Conservation (phyloP, 2,888 invertebrate species). For the Protophormia terraenovae region DNA sequence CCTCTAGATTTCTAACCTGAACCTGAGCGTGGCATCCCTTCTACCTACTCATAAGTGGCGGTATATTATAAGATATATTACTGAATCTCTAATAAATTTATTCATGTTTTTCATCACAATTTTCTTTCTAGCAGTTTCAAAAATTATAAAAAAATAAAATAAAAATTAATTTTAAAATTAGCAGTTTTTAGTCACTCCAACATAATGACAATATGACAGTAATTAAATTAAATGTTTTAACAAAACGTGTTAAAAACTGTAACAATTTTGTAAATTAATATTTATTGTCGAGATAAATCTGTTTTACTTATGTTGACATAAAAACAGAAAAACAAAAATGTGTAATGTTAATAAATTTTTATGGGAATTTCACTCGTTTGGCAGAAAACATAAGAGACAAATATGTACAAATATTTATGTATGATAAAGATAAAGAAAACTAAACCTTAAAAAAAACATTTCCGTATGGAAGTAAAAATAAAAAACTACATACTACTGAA, state of each 20-base stretch:
- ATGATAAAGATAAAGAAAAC: too few relatives aligned
- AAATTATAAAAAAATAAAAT: too few relatives aligned
- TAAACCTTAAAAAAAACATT: constrained; percentile 9
- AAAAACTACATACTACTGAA: constrained; percentile 5
- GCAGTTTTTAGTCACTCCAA: neutral
- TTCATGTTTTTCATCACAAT: too few relatives aligned
- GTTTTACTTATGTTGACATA: neutral
- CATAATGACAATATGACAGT: neutral
- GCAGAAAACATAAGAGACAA: neutral
- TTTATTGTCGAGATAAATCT: constrained; percentile 48
- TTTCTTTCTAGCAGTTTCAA: too few relatives aligned
- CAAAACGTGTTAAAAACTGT: constrained; percentile 31
- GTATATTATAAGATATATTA: too few relatives aligned
- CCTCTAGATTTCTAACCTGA: too few relatives aligned
- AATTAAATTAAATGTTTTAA: neutral
- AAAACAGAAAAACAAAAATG: constrained; percentile 19
- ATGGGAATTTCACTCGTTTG: constrained; percentile 52
- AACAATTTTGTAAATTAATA: constrained; percentile 14
- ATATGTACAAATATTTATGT: neutral
- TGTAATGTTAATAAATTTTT: constrained; percentile 6
- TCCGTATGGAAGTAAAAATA: constrained; percentile 49
- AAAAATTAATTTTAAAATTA: neutral
- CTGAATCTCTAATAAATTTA: too few relatives aligned
- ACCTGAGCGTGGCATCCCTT: too few relatives aligned
- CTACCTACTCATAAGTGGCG: too few relatives aligned